These are phyloP conservation scores for Dryas iulia DNA, from an alignment of 1,140 invertebrate species.

Conservation along the genomic window DNA sequence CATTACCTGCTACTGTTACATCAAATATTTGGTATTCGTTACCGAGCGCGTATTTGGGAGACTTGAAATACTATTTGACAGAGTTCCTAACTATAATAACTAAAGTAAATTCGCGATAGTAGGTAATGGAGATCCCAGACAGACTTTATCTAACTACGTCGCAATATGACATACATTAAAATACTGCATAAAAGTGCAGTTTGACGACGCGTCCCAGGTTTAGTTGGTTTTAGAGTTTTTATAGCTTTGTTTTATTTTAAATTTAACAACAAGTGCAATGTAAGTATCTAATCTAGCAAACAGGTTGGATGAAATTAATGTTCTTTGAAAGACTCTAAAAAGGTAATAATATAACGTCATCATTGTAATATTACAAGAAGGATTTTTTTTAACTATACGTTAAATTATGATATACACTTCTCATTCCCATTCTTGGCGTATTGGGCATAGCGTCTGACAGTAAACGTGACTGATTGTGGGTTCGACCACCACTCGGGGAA, in stretches of 20 bases:
- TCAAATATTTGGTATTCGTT: background rate
- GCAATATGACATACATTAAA: background rate
- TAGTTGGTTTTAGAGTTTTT: background rate
- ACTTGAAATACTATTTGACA: too few species aligned
- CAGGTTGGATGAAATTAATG: background rate
- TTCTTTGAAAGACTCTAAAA: background rate
- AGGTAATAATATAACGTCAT: background rate
- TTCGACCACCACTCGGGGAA: too few species aligned
- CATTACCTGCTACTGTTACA: background rate
- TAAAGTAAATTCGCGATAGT: background rate
- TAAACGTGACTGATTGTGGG: too few species aligned
- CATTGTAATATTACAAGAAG: too few species aligned
- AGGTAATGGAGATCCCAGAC: background rate
- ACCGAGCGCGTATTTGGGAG: background rate
- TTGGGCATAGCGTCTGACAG: too few species aligned
- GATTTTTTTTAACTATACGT: too few species aligned
- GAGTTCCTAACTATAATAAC: background rate
- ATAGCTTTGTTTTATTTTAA: background rate
- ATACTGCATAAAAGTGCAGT: background rate
- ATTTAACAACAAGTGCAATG: background rate
- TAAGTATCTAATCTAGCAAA: background rate
- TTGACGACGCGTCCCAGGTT: background rate
- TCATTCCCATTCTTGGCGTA: too few species aligned
- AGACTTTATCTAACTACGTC: background rate
- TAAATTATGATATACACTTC: too few species aligned